Base-by-base conservation (phyloP, 2,113 vertebrate species). In the Arothron firmamentum region DNA sequence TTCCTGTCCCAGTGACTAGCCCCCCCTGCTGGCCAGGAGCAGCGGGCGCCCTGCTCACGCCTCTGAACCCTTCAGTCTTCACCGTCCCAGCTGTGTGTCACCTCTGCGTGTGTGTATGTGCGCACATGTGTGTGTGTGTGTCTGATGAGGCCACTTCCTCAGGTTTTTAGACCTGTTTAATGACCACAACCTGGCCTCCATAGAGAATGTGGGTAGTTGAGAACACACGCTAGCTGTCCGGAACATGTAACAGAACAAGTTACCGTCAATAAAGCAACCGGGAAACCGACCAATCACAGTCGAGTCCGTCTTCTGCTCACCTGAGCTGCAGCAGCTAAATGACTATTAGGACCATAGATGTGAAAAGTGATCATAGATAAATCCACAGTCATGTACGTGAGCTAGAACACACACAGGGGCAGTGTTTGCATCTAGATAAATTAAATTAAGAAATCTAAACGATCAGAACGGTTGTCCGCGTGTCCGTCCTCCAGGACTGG, bases 1-100 rank as follows among this genome's bases (percentile, higher is more conserved):
- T 98, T 97, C 89, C 91, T 99, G 53, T 87, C 91, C 50, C 92
- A 90, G 69, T 99, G 95, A 98, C 94, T 94, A 82, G 5, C 52
- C 0, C 2, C 49, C 3, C 17, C 75, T 3, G 34, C 50, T 41
- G 64, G 50, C 57, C 51, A 15, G 13, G 78, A 65, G 64, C 85
- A 71, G 55, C 84, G 74, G 73, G 69, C 88, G 25, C 80, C 82
- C 47, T 45, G 66, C 86, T 93, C 95, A 59, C 92, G 87, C 85
- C 93, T 98, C 67, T 98, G 87, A 94, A 10, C n/a, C 88, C 75
- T 49, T 45, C 18, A 17, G 59, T 31, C 18, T 47, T n/a, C 42
- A 60, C 49, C 55, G 25, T 79, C 66, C 59, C 31, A 56, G 38
- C 67, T 61, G 28, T 45, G 47, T 38, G 21, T 58, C 63, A 56